phyloP scores from a whole-genome alignment of 2,888 invertebrate species.

The Mythimna ferrago region DNA sequence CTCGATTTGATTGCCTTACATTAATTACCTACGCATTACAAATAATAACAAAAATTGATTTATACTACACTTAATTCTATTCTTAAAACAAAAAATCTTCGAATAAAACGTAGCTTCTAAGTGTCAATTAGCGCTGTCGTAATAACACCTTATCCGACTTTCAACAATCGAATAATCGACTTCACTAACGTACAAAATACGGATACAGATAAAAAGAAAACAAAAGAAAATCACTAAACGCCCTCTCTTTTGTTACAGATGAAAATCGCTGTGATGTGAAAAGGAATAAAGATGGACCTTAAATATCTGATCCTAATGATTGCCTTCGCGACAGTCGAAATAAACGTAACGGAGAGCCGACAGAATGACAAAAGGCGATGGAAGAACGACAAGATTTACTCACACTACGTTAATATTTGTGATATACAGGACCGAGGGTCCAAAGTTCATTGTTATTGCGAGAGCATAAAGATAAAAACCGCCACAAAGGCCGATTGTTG shows the following conservation, averaged over 20 bases:
- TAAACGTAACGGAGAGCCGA: slow-evolving; percentile 87
- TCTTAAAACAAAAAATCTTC: background rate
- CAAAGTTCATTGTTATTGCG: slow-evolving; percentile 93
- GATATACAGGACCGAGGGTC: slow-evolving; percentile 89
- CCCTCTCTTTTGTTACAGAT: slow-evolving; percentile 86
- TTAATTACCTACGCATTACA: background rate
- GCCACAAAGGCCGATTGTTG: slow-evolving; percentile 94
- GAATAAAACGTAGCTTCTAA: slow-evolving; percentile 12
- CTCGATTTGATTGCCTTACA: background rate
- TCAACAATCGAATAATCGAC: slow-evolving; percentile 76
- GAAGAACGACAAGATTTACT: slow-evolving; percentile 86
- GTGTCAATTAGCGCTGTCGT: slow-evolving; percentile 70
- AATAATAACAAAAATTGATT: slow-evolving; percentile 1
- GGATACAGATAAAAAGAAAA: slow-evolving; percentile 68
- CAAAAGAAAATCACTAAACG: slow-evolving; percentile 72
- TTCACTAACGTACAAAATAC: slow-evolving; percentile 71
- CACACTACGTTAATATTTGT: slow-evolving; percentile 90
- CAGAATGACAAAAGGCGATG: slow-evolving; percentile 87
- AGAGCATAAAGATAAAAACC: slow-evolving; percentile 88
- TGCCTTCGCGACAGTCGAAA: slow-evolving; percentile 86
- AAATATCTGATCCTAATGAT: slow-evolving; percentile 88
- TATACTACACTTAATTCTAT: background rate
- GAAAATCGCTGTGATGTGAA: slow-evolving; percentile 78
- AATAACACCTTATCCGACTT: slow-evolving; percentile 69
- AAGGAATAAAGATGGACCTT: slow-evolving; percentile 84